Base-by-base conservation (phyloP, 2,888 invertebrate genomes). In the Linnaemya vulpina region DNA sequence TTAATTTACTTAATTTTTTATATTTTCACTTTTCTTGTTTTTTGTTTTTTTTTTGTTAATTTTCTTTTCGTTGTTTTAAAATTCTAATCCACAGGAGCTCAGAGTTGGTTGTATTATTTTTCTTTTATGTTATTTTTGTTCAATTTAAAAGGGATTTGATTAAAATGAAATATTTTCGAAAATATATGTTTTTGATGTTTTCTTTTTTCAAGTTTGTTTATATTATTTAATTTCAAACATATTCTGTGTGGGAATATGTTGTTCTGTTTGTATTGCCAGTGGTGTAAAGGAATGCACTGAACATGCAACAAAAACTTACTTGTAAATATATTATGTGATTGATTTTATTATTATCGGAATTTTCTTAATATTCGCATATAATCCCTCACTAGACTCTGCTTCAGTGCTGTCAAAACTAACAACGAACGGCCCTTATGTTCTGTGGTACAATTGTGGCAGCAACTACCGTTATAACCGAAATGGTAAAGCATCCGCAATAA, bases 161-260 rank as follows among this genome's bases (percentile, higher is more conserved):
- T 25, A 51, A 63, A 51, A 22, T 25, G 63, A 73, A 73, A 35
- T 49, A 62, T 49, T 60, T 60, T 35, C 13, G 30, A 30, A 71
- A 73, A 35, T n/a, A 17, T 0, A 20, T 17, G 30, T 60, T 60
- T 60, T 49, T 73, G 8, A 35, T 49, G 35, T 73, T 58, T 73
- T 17, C 60, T 20, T 60, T n/a, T 73, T 43, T 20, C 7, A 71
- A 43, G 25, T 70, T n/a, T 43, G 15, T 25, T 17, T 30, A 4
- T 46, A 17, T 17, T 30, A 4, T 46, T 46, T n/a, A 46, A 7
- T 60, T 60, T 43, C 46, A 10, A 38, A n/a, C n/a, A 7, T 43
- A 55, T 25, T 22, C n/a, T 67, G 9, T 51, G 7, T 51, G 35
- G 13, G n/a, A 67, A 49, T 17, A 1, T 10, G 1, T 1, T 63